A percentile compares a stretch with the other conserved stretches of the same genome.
Evolutionary conservation across 23 tunicate species (phyloP).

Genomic region (Botrylloides violaceus): DNA sequence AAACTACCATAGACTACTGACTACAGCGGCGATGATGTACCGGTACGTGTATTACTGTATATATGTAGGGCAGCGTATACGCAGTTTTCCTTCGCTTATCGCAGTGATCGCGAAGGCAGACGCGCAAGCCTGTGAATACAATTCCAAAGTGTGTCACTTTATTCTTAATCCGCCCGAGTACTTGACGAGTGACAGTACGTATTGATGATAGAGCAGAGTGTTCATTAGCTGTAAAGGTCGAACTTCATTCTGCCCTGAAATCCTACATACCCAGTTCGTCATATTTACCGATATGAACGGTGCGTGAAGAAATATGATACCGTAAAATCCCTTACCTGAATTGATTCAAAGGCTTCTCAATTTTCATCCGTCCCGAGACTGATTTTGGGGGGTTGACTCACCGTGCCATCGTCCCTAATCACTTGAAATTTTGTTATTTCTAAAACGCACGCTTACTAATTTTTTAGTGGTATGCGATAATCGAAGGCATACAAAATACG

Average conservation of each 20-base stretch:
- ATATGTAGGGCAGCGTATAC: too few species aligned
- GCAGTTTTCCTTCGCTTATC: too few species aligned
- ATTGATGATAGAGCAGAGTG: too few species aligned
- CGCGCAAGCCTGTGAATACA: too few species aligned
- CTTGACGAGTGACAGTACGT: too few species aligned
- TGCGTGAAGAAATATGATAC: slow-evolving; percentile 2
- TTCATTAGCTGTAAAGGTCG: neutral
- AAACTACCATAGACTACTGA: too few species aligned
- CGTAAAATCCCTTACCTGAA: neutral
- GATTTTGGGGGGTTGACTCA: neutral
- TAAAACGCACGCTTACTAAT: neutral
- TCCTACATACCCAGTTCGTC: neutral
- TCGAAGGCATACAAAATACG: neutral
- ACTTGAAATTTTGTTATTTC: neutral
- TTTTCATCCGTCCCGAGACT: neutral
- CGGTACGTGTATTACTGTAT: too few species aligned
- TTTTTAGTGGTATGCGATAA: neutral
- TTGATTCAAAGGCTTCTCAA: neutral
- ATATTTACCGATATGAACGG: neutral
- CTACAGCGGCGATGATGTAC: too few species aligned
- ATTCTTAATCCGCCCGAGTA: too few species aligned
- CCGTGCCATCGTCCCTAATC: neutral
- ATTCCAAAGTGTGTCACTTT: too few species aligned
- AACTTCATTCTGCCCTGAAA: neutral
- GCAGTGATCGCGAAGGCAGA: too few species aligned